A percentile compares a stretch with the other conserved stretches of the same genome.
Conservation (phyloP, 2,888 invertebrate genomes). For the Drepanosiphum platanoidis region DNA sequence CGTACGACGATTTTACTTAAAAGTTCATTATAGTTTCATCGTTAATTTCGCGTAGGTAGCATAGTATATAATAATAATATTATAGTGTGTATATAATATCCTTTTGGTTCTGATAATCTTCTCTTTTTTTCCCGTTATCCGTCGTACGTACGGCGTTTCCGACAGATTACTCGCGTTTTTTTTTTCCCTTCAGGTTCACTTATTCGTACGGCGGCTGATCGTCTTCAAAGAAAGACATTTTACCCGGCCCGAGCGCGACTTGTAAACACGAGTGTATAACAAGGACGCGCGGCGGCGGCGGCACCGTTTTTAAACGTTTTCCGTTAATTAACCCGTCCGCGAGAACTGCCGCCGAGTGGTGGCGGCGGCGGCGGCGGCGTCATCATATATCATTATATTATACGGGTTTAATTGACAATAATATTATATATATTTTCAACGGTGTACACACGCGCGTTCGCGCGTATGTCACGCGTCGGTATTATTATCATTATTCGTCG, state of each 20-base stretch:
- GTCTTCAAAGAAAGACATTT: conserved; percentile 21
- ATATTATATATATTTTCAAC: no score
- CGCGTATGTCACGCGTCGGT: neutral
- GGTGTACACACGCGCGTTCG: neutral
- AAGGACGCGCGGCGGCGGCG: neutral
- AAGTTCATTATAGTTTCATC: conserved; percentile 40
- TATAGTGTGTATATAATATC: neutral
- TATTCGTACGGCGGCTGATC: neutral
- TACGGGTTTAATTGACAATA: neutral
- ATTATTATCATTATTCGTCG: neutral
- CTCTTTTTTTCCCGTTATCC: neutral
- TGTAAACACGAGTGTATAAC: neutral
- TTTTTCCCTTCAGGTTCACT: conserved; percentile 33
- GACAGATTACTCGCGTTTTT: conserved; percentile 17
- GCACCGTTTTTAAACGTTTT: neutral
- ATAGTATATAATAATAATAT: neutral
- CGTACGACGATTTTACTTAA: conserved; percentile 31
- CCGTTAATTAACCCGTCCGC: neutral
- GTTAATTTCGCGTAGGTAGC: conserved; percentile 43
- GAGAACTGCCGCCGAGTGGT: neutral
- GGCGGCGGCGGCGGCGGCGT: neutral
- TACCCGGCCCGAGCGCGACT: neutral
- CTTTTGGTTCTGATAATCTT: neutral
- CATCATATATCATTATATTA: no score
- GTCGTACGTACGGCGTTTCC: conserved; percentile 27